Evolutionary conservation across 2,797 vertebrate genomes (phyloP).

Genomic region (Picus viridis): DNA sequence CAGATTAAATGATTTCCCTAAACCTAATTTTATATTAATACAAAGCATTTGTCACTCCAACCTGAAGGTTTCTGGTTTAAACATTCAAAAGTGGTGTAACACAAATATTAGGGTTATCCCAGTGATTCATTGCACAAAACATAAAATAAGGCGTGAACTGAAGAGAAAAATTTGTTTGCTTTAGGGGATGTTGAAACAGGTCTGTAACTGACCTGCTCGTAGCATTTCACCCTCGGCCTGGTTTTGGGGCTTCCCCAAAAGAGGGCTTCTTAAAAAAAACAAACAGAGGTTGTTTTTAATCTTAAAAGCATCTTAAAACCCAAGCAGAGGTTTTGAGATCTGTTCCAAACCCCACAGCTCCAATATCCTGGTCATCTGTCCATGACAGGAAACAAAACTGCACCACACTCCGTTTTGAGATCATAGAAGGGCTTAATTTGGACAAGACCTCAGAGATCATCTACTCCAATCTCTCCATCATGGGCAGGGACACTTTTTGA

Average conservation of each 20-base stretch:
- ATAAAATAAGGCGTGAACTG: constrained; percentile 42
- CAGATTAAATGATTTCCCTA: constrained; percentile 61
- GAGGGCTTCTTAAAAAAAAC: too few relatives aligned
- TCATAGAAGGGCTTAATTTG: too few relatives aligned
- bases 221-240: neutral
- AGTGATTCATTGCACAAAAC: constrained; percentile 50
- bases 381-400: neutral
- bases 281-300: too few relatives aligned
- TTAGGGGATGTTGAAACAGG: neutral
- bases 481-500: too few relatives aligned
- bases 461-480: too few relatives aligned
- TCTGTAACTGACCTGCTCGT: neutral
- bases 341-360: neutral
- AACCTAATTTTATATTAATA: constrained; percentile 66
- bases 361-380: neutral
- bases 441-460: too few relatives aligned
- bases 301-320: too few relatives aligned
- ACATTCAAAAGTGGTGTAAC: constrained; percentile 44
- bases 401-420: neutral
- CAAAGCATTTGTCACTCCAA: constrained; percentile 59
- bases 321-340: neutral
- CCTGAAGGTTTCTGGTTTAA: constrained; percentile 46
- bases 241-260: neutral
- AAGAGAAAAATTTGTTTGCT: constrained; percentile 37
- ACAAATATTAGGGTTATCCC: constrained; percentile 54